Base-by-base conservation (phyloP, 1,140 invertebrate species). In the Gryon sp. region DNA sequence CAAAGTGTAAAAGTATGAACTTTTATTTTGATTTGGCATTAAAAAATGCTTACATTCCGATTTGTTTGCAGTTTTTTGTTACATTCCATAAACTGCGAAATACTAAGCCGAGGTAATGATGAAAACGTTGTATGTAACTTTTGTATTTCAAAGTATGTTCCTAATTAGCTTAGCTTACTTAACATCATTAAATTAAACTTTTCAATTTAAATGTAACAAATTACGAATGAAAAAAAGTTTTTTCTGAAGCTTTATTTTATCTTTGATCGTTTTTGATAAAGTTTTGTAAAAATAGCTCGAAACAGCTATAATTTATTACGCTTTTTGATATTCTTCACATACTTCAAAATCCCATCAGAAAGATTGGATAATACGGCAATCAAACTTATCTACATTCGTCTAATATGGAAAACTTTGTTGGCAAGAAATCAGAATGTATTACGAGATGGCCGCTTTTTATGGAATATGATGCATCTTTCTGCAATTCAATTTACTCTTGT, bases 331-430 rank as follows among this genome's bases (percentile, higher is more conserved):
- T 63, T 73, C 50, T 48, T 62, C 15, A 53, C 53, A 52, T 63
- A 60, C 30, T 72, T 63, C 11, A 30, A 19, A 18, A 20, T 11
- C 14, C 66, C 55, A 70, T 73, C 40, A 20, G 4, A 45, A 50
- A 79, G 60, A 79, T 81, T 75, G 66, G 62, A 76, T 82, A 80
- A 82, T 83, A 63, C 65, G 66, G 76, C 80, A 82, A 83, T 82
- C 80, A 77, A 82, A 82, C 70, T 82, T 82, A 82, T 78, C 78
- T 82, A 80, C 76, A 78, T 73, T 52, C 60, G 32, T 57, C 20
- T 73, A 70, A 70, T 59, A 69, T 32, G 24, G 43, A 69, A 76
- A 73, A 77, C 77, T 80, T 80, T 80, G 80, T 82, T 78, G 80
- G 48, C 24, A 57, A 50, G 72, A 68, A 80, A 73, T 73, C 59